phyloP scores from a whole-genome alignment of 2,797 vertebrate species.

The Spea hammondii region DNA sequence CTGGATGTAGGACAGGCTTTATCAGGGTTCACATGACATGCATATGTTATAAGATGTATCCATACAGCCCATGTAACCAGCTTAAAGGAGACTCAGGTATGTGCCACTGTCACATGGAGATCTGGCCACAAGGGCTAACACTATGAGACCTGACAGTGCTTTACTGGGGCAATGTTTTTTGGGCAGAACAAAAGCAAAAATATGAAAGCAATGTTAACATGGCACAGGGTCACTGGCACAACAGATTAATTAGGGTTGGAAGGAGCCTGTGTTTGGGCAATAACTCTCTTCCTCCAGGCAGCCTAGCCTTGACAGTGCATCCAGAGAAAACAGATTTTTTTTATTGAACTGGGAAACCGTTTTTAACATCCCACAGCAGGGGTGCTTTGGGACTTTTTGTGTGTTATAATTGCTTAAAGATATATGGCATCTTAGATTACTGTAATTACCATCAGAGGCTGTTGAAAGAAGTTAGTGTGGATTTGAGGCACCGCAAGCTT shows the following conservation, averaged over 20 bases:
- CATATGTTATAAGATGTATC: neutral
- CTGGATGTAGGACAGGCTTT: too few species aligned
- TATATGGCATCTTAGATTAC: constrained; percentile 94
- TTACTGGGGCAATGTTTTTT: constrained; percentile 52
- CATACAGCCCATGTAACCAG: neutral
- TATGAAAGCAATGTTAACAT: constrained; percentile 58
- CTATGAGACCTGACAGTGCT: constrained; percentile 6
- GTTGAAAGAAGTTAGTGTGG: constrained; percentile 77
- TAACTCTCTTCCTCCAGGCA: constrained; percentile 41
- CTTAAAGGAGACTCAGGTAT: neutral
- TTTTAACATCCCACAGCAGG: constrained; percentile 81
- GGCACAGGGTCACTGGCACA: constrained; percentile 66
- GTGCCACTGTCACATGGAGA: neutral
- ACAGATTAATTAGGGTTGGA: constrained; percentile 62
- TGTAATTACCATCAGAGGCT: constrained; percentile 86
- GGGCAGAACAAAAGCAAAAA: constrained; percentile 33
- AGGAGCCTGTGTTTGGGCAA: constrained; percentile 59
- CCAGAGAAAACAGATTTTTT: constrained; percentile 72
- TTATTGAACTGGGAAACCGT: constrained; percentile 74
- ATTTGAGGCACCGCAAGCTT: constrained; percentile 64
- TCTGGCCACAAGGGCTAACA: neutral
- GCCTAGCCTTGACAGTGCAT: constrained; percentile 63
- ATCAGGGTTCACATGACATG: too few species aligned
- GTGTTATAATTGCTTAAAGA: constrained; percentile 86
- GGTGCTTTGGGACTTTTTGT: constrained; percentile 78